Percentiles rank a stretch among this genome's conserved stretches.
phyloP scores from a whole-genome alignment of 2,113 vertebrate species.

The Gadus macrocephalus region DNA sequence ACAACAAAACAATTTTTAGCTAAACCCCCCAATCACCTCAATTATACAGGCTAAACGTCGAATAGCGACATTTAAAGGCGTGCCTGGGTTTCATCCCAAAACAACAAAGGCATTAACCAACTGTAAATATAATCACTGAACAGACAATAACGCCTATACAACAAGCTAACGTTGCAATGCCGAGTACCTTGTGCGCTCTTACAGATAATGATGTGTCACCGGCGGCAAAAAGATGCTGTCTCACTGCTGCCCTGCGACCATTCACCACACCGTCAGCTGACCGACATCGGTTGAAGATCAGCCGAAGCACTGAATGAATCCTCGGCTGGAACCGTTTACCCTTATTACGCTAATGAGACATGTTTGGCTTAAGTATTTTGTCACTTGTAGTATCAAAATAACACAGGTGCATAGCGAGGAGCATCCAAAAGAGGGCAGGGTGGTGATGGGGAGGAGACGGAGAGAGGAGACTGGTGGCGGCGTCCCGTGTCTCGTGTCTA shows the following conservation, averaged over 20 bases:
- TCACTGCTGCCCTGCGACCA: conserved; percentile 60
- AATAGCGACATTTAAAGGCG: too few relatives aligned
- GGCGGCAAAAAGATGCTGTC: conserved; percentile 67
- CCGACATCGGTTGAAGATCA: background rate
- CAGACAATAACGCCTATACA: too few relatives aligned
- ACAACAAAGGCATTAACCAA: too few relatives aligned
- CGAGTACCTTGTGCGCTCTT: background rate
- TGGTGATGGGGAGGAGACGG: background rate
- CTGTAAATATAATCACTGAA: too few relatives aligned
- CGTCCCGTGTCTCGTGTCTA: background rate
- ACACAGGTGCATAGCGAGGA: conserved; percentile 52
- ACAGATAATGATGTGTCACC: conserved; percentile 58
- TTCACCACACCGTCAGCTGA: conserved; percentile 49
- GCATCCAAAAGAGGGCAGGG: conserved; percentile 31
- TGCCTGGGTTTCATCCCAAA: too few relatives aligned
- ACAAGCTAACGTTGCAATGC: too few relatives aligned
- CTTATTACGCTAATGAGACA: conserved; percentile 1
- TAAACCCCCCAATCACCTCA: too few relatives aligned
- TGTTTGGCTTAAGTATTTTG: conserved; percentile 29
- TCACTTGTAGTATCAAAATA: conserved; percentile 1
- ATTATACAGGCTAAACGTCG: too few relatives aligned
- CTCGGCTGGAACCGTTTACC: too few relatives aligned
- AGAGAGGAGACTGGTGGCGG: conserved; percentile 12
- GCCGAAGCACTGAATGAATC: background rate
- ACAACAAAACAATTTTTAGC: too few relatives aligned